Base-by-base conservation (phyloP, 1,140 invertebrate species). In the Chelonus insularis region DNA sequence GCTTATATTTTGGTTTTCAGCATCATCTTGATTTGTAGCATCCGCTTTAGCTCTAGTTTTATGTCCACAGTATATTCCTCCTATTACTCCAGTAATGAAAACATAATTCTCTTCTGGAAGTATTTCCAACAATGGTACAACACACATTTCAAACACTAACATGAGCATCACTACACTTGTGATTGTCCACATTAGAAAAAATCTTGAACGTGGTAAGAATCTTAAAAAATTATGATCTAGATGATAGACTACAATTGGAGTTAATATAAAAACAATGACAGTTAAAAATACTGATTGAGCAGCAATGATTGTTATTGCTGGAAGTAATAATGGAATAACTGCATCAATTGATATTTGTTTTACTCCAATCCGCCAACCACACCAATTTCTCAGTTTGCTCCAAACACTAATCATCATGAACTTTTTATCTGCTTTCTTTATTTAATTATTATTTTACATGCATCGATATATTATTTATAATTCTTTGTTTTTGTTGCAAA, bases 151-250 rank as follows among this genome's bases (percentile, higher is more conserved):
- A 77, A 89, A 90, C n/a, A 89, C 81, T 7, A 86, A 66, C 71
- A 88, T 86, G 66, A 90, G 72, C 63, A 84, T 82, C 12, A 86
- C 60, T 20, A 86, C 78, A 20, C 89, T 89, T 16, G 84, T 84
- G 11, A 88, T 74, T 5, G 85, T 84, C 89, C 89, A 90, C 37
- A 86, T 82, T 60, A 86, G 78, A 72, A 89, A 90, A 72, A 91
- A 90, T 65, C 86, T 86, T 12, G 87, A 87, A 34, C 84, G 82
- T 36, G 78, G 82, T 73, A 86, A 78, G 72, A 85, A 85, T 69
- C 85, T 83, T 37, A 82, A 76, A 47, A 85, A 88, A 67, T 86
- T 84, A 32, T 83, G 82, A 57, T 85, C 74, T n/a, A 87, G 70
- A 62, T 87, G 88, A 48, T 86, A 83, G n/a, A 87, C 77, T 37